A percentile compares a stretch with the other conserved stretches of the same genome.
These are phyloP conservation scores for Dorcus parallelipipedus DNA, from an alignment of 2,888 invertebrate genomes.

Conservation along the genomic window DNA sequence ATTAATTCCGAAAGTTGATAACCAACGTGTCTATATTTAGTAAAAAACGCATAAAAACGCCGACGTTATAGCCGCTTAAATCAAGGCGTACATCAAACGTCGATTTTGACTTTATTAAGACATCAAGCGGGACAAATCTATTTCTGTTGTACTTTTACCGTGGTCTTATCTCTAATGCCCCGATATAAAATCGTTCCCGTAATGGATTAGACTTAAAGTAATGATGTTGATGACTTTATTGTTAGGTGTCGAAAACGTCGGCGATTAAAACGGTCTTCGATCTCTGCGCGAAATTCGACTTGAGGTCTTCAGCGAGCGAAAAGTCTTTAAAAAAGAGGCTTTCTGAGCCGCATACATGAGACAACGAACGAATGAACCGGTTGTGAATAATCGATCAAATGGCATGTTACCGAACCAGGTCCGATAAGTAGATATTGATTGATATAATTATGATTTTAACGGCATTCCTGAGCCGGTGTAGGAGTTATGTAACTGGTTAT, in stretches of 20 bases:
- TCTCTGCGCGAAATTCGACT: too few species aligned
- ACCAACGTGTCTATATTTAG: background rate
- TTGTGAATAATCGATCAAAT: conserved; percentile 29
- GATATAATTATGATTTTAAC: conserved; percentile 33
- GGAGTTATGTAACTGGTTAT: conserved; percentile 27
- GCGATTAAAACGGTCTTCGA: background rate
- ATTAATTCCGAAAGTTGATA: background rate
- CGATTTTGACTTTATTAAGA: background rate
- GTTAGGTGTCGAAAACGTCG: too few species aligned
- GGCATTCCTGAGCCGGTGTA: conserved; percentile 24
- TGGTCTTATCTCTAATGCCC: background rate
- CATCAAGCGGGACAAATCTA: background rate
- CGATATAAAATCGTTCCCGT: background rate
- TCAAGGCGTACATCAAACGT: background rate
- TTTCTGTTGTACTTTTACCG: background rate
- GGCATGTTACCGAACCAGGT: conserved; percentile 23
- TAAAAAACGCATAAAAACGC: background rate
- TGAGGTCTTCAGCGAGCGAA: too few species aligned
- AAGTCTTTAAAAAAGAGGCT: too few species aligned
- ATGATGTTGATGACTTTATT: too few species aligned
- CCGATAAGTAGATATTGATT: conserved; percentile 29
- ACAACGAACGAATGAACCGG: conserved; percentile 14
- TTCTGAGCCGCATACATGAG: too few species aligned
- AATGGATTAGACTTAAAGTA: background rate
- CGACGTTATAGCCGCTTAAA: background rate